Evolutionary conservation across 2,888 invertebrate genomes (phyloP).

Genomic region (Amphipoea lucens): DNA sequence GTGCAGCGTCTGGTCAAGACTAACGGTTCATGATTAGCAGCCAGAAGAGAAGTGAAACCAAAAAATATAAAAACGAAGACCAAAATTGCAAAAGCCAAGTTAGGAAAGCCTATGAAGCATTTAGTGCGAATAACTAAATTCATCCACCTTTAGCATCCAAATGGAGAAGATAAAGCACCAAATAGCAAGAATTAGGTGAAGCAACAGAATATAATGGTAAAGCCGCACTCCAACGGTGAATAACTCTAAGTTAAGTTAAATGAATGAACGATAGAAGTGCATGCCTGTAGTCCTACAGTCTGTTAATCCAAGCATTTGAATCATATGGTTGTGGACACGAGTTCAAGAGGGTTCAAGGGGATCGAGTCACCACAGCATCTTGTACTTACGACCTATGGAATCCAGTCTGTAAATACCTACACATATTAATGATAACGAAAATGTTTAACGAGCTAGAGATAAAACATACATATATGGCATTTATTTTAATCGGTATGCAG

Average conservation of each 20-base stretch:
- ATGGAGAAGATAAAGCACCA: not conserved
- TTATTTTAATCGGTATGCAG: slow-evolving; percentile 34
- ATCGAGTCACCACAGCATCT: slow-evolving; percentile 22
- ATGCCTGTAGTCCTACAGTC: not conserved
- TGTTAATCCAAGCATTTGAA: slow-evolving; percentile 51
- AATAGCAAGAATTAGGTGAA: not conserved
- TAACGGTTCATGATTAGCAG: no score
- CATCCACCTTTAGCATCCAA: not conserved
- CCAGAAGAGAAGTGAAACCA: not conserved
- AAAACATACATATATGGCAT: slow-evolving; percentile 10
- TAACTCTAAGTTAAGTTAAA: not conserved
- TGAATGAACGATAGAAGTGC: slow-evolving; percentile 13
- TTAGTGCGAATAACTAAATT: no score
- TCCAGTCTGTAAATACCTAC: slow-evolving; percentile 12
- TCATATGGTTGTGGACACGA: slow-evolving; percentile 36
- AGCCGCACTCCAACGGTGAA: not conserved
- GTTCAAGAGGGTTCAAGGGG: slow-evolving; percentile 53
- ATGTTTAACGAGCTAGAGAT: slow-evolving; percentile 37
- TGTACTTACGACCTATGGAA: slow-evolving; percentile 35
- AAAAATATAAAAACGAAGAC: not conserved
- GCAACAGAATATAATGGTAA: not conserved
- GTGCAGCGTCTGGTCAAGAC: not conserved
- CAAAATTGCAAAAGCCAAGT: not conserved
- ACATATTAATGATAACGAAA: slow-evolving; percentile 43
- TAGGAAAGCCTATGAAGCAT: not conserved